Base-by-base conservation (phyloP, 2,797 vertebrate genomes). In the Malurus leucopterus region DNA sequence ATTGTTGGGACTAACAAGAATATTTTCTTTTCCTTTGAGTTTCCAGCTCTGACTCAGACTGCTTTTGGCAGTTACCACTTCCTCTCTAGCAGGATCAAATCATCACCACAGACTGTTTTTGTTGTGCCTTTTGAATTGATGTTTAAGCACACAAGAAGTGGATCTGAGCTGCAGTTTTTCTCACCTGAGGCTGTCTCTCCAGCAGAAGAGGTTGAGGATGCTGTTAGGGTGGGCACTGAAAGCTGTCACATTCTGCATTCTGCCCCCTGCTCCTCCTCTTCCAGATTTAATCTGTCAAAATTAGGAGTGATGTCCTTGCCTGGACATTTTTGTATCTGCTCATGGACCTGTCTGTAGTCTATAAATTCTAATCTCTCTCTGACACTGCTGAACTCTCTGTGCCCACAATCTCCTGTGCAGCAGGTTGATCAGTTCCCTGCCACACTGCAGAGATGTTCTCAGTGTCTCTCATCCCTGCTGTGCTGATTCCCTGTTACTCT, bases 21-120 rank as follows among this genome's bases (percentile, higher is more conserved):
- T 18, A 51, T 15, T 41, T 82, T 76, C 3, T 46, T 92, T 92
- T 92, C 49, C 26, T 85, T 83, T 69, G 23, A 24, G 26, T 80
- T 92, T 90, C 40, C 74, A 68, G 34, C 36, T 80, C 58, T 87
- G 72, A 62, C 32, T 69, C 32, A 83, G 58, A 44, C 22, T 61
- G 8, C 13, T 21, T 90, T 89, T 69, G 55, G 62, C 65, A 85
- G 44, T 41, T 74, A 55, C 22, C 23, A 18, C 7, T 87, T 91
- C 58, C 40, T 69, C 26, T 72, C 9, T 3, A 38, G 40, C 6
- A 23, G 26, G 26, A 61, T 88, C 38, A 68, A 91, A 77, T 53
- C 58, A 81, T 34, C 62, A 53, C 32, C 36, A n/a, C 6, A 27
- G 32, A 43, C 5, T 65, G 21, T 22, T 72, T 36, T 16, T 89